These are phyloP conservation scores for Siphlonurus alternatus DNA, from an alignment of 2,888 invertebrate genomes.

Conservation along the genomic window DNA sequence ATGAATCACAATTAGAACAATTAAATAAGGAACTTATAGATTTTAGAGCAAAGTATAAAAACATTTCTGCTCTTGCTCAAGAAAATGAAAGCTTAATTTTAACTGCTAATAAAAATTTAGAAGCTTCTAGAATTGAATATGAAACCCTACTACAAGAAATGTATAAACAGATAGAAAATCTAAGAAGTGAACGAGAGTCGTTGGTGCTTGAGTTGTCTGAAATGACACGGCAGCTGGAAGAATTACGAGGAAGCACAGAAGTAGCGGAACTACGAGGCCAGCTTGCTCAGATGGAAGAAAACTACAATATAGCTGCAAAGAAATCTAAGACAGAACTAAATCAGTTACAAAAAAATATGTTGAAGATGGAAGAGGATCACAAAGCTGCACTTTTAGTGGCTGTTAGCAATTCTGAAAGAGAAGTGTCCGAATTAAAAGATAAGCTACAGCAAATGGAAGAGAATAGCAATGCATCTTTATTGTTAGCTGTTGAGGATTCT, in stretches of 20 bases:
- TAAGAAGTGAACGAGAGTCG: neutral
- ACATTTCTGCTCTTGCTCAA: neutral
- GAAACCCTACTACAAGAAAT: neutral
- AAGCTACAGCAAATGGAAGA: no score
- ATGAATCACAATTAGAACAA: conserved; percentile 9
- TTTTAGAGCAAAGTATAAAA: neutral
- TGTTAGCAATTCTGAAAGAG: no score
- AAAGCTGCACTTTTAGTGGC: no score
- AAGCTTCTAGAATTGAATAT: neutral
- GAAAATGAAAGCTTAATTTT: neutral
- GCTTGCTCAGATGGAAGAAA: no score
- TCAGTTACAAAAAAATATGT: no score
- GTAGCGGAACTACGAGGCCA: no score
- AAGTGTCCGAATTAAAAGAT: no score
- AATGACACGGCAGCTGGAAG: neutral
- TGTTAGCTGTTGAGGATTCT: no score
- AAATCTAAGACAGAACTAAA: no score
- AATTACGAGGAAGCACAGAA: neutral
- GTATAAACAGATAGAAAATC: neutral
- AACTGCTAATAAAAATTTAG: neutral
- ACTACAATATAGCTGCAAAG: no score
- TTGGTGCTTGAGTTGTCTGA: neutral
- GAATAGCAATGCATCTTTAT: no score
- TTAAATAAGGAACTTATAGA: neutral
- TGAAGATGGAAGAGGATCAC: no score